Base-by-base conservation (phyloP, 2,888 invertebrate species). In the Hemithea aestivaria region DNA sequence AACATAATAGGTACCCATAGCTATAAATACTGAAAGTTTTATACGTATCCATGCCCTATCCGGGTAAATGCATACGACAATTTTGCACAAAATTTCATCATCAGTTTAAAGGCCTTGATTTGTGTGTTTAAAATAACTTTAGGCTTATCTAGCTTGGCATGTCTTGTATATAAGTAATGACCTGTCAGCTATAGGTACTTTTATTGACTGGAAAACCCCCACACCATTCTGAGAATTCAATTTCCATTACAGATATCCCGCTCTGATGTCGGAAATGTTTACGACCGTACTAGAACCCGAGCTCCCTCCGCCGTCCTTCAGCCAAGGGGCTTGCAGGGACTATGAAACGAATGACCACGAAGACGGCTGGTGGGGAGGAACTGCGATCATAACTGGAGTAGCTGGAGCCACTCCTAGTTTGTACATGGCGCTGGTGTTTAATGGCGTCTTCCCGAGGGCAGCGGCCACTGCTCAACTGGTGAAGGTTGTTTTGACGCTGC, bases 341-440 rank as follows among this genome's bases (percentile, higher is more conserved):
- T 71, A 81, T 80, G 48, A 78, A 48, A 41, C 65, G 6, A 62
- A 74, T 36, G 77, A 87, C 40, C 73, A 89, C 88, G 90, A 88
- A 80, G 45, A 94, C 88, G 57, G 91, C 87, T 56, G 95, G 94
- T 59, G 96, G 95, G 96, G 95, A 1, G 96, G 95, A 1, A 96
- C 96, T 0, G 96, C 96, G 0, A 92, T 96, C 20, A 92, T 96
- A 1, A 94, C 95, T 0, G 94, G 93, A 0, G 93, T 92, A 0
- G 93, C 94, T 7, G 91, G 94, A 0, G 91, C 94, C 1, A 91
- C 94, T 0, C 94, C 96, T 0, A 94, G 94, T 21, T 90, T 96
- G 40, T 94, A 96, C 67, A 73, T 96, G 23, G 93, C 94, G 0
- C 75, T 96, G 2, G 90, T 95, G 0, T 95, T 95, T 69, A 95